These are phyloP conservation scores for Pammene aurita DNA, from an alignment of 2,888 invertebrate species.

Conservation along the genomic window DNA sequence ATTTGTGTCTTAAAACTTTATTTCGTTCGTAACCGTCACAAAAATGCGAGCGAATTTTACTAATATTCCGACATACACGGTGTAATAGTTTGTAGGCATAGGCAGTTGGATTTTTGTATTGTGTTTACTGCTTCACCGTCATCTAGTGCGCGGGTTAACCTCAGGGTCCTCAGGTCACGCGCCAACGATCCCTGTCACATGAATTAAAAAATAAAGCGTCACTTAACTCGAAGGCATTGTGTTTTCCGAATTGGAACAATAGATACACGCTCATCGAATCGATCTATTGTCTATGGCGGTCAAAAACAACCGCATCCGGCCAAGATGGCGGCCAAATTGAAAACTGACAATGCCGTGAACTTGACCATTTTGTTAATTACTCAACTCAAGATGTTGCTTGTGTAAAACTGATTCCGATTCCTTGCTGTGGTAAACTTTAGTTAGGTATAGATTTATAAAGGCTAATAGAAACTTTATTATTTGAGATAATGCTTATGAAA, in stretches of 20 bases:
- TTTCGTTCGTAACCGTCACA: too few relatives aligned
- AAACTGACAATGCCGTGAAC: slow-evolving; percentile 38
- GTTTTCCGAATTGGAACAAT: slow-evolving; percentile 64
- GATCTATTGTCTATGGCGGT: slow-evolving; percentile 63
- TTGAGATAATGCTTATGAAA: too few relatives aligned
- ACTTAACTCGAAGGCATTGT: slow-evolving; percentile 58
- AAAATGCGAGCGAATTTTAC: too few relatives aligned
- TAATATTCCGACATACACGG: too few relatives aligned
- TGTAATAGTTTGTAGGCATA: too few relatives aligned
- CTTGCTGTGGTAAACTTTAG: too few relatives aligned
- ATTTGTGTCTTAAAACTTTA: too few relatives aligned
- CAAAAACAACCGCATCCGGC: slow-evolving; percentile 56
- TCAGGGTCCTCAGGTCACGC: background rate
- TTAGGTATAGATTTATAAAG: background rate
- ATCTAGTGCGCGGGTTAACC: background rate
- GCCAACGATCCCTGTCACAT: background rate
- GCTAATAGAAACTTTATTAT: too few relatives aligned
- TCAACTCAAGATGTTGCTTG: background rate
- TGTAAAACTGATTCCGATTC: too few relatives aligned
- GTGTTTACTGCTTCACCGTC: too few relatives aligned
- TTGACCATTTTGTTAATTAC: slow-evolving; percentile 19
- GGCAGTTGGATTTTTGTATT: too few relatives aligned
- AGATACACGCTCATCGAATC: slow-evolving; percentile 67
- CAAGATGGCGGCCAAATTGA: slow-evolving; percentile 47
- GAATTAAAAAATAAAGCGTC: slow-evolving; percentile 16